Conservation (phyloP, 2,888 invertebrate genomes). For the Calliopum simillimum region DNA sequence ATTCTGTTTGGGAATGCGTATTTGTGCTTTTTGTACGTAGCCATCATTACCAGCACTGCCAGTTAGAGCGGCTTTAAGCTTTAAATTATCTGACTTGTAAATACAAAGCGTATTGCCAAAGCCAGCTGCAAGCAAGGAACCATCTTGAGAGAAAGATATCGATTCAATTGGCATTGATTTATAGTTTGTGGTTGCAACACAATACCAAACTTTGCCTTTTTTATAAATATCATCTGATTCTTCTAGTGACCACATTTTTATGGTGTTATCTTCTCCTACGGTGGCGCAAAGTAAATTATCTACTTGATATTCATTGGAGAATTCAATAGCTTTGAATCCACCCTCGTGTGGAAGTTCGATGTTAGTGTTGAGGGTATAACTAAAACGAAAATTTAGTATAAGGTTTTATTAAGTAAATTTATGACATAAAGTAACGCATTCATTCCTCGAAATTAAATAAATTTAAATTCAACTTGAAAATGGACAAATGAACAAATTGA, state of each 20-base stretch:
- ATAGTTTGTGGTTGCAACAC: conserved; percentile 74
- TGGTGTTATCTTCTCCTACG: conserved; percentile 75
- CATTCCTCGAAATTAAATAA: too few relatives aligned
- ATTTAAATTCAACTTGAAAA: too few relatives aligned
- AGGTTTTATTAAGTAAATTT: neutral
- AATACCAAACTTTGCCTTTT: conserved; percentile 74
- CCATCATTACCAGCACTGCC: conserved; percentile 60
- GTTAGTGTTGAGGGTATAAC: conserved; percentile 77
- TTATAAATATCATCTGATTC: conserved; percentile 71
- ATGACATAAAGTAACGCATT: too few relatives aligned
- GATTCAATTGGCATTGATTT: conserved; percentile 71
- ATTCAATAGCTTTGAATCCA: conserved; percentile 72
- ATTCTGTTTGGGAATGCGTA: conserved; percentile 51
- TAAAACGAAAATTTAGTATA: conserved; percentile 60
- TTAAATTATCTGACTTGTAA: conserved; percentile 74
- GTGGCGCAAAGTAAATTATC: conserved; percentile 72
- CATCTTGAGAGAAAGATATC: conserved; percentile 78
- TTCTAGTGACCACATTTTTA: conserved; percentile 78
- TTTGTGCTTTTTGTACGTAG: conserved; percentile 57
- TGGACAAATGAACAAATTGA: too few relatives aligned
- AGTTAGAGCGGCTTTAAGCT: conserved; percentile 71
- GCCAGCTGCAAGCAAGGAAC: conserved; percentile 79
- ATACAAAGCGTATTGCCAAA: conserved; percentile 77
- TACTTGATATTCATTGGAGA: conserved; percentile 70
- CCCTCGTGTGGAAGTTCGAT: conserved; percentile 79